phyloP scores from a whole-genome alignment of 2,888 invertebrate species.

The Epirrhoe alternata region DNA sequence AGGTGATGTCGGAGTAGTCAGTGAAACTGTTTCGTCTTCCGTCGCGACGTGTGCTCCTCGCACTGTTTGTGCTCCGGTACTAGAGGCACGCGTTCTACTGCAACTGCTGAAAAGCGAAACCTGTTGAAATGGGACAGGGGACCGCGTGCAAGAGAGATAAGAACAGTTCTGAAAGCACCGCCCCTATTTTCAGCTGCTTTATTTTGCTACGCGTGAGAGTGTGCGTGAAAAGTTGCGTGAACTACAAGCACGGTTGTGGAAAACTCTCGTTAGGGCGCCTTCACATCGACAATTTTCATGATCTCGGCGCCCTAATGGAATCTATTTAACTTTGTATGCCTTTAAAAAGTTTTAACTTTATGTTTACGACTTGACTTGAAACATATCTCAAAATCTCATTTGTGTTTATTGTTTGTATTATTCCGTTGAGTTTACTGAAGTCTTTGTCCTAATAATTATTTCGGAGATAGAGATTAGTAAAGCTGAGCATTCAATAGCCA shows the following conservation, averaged over 20 bases:
- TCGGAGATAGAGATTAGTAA: not conserved
- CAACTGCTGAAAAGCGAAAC: slow-evolving; percentile 83
- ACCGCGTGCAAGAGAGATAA: slow-evolving; percentile 70
- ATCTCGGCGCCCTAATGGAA: slow-evolving; percentile 61
- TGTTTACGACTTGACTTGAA: slow-evolving; percentile 36
- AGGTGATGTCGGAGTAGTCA: slow-evolving; percentile 78
- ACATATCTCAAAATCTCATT: slow-evolving; percentile 32
- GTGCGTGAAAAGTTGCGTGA: slow-evolving; percentile 81
- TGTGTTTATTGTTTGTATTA: slow-evolving; percentile 21
- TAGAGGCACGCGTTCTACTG: slow-evolving; percentile 81
- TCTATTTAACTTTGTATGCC: slow-evolving; percentile 57
- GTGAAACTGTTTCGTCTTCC: slow-evolving; percentile 80
- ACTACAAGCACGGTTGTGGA: slow-evolving; percentile 76
- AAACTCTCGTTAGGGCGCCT: slow-evolving; percentile 81
- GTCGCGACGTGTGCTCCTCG: slow-evolving; percentile 77
- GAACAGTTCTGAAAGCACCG: slow-evolving; percentile 50
- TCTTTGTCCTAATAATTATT: slow-evolving; percentile 1
- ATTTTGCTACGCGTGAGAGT: slow-evolving; percentile 73
- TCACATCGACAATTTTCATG: slow-evolving; percentile 74
- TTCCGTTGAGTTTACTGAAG: slow-evolving; percentile 2
- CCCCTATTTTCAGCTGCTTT: slow-evolving; percentile 74
- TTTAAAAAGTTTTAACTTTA: slow-evolving; percentile 41
- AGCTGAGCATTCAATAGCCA: too few species aligned
- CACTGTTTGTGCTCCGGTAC: slow-evolving; percentile 82
- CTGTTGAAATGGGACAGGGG: slow-evolving; percentile 83